A percentile compares a stretch with the other conserved stretches of the same genome.
Conservation (phyloP, 2,797 vertebrate species). For the Sarcoramphus papa region DNA sequence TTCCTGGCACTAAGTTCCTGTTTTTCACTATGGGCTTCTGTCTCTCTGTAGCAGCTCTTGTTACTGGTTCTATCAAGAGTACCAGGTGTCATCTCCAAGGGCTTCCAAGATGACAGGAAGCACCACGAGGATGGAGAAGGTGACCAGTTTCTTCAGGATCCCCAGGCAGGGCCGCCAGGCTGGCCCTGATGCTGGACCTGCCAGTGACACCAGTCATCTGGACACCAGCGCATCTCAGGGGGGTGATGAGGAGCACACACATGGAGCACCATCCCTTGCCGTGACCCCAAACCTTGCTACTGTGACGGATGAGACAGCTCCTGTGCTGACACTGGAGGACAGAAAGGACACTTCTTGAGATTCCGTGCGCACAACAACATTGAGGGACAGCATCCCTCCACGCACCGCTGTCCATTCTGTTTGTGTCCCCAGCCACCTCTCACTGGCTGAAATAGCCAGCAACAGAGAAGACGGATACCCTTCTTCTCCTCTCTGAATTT, state of each 20-base stretch:
- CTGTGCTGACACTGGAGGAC: neutral
- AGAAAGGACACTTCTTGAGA: neutral
- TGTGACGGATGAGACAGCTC: neutral
- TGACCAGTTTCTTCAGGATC: neutral
- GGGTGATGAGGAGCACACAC: neutral
- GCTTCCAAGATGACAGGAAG: neutral
- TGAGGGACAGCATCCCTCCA: neutral
- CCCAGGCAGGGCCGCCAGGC: neutral
- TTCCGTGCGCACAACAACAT: neutral
- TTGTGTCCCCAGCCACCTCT: neutral
- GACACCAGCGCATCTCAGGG: neutral
- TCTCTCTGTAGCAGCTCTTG: neutral
- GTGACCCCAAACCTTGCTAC: neutral
- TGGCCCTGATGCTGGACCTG: neutral
- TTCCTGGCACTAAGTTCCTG: neutral
- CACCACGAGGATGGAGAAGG: accelerated
- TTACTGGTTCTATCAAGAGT: neutral
- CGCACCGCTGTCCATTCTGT: neutral
- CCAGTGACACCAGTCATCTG: neutral
- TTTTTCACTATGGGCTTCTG: neutral
- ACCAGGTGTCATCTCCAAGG: neutral
- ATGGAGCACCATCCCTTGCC: neutral
- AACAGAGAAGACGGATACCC: neutral
- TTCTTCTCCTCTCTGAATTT: neutral
- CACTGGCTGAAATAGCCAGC: neutral